Percentiles rank a stretch among this genome's conserved stretches.
Conservation (phyloP, 2,113 vertebrate genomes). For the Osmerus mordax region DNA sequence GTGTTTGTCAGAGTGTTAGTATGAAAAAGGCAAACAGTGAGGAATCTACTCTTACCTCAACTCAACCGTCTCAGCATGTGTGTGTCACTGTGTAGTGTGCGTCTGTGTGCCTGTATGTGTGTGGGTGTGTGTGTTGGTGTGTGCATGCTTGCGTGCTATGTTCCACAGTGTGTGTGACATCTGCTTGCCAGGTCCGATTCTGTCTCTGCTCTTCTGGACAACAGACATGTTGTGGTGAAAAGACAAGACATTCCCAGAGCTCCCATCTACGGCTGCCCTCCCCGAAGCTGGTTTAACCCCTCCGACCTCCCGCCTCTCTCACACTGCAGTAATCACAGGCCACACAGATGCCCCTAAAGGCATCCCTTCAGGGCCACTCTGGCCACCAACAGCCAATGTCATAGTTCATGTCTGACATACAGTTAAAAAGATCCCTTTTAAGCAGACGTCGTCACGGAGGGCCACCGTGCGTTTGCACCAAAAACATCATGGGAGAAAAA, state of each 20-base stretch:
- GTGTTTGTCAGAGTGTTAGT: background rate
- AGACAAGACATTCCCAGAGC: background rate
- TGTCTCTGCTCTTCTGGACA: background rate
- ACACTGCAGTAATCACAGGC: background rate
- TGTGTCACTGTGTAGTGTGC: constrained; percentile 5
- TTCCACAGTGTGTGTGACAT: background rate
- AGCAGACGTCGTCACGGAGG: background rate
- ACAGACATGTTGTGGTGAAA: background rate
- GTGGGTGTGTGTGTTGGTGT: background rate
- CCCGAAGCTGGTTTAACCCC: no score
- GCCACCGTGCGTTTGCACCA: background rate
- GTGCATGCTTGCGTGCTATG: background rate
- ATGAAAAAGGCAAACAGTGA: background rate
- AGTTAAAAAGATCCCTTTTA: background rate
- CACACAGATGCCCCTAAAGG: background rate
- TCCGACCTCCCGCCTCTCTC: background rate
- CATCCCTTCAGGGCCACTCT: background rate
- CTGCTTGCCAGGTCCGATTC: no score
- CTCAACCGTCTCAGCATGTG: background rate
- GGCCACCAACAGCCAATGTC: background rate
- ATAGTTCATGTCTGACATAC: background rate
- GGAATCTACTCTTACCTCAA: background rate
- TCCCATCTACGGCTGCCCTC: no score
- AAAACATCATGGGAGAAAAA: background rate
- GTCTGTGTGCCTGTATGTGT: background rate